These are phyloP conservation scores for Eulithis prunata DNA, from an alignment of 2,888 invertebrate genomes.

Conservation along the genomic window DNA sequence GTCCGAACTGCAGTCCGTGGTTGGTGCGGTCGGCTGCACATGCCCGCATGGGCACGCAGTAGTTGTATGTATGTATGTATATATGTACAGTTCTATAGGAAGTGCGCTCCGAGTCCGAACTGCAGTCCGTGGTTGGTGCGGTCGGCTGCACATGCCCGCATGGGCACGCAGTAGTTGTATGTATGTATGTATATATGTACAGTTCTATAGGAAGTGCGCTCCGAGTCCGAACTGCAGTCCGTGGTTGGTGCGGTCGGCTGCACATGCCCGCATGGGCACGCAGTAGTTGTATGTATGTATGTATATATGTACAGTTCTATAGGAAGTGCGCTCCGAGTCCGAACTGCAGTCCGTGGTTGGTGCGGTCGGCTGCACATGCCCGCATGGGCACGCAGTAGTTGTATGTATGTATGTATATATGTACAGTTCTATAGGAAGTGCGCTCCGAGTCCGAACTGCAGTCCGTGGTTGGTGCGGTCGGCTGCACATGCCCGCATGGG, in stretches of 20 bases:
- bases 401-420: not conserved
- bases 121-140: constrained; percentile 89
- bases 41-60: constrained; percentile 91
- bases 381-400: constrained; percentile 95
- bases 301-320: constrained; percentile 5
- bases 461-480: constrained; percentile 87
- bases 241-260: constrained; percentile 86
- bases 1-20: constrained; percentile 93
- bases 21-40: constrained; percentile 85
- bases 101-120: constrained; percentile 91
- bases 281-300: constrained; percentile 88
- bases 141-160: constrained; percentile 86
- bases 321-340: constrained; percentile 89
- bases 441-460: constrained; percentile 94
- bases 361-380: constrained; percentile 85
- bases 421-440: constrained; percentile 63
- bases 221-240: constrained; percentile 95
- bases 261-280: constrained; percentile 87
- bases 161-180: constrained; percentile 93
- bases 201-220: constrained; percentile 76
- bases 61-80: constrained; percentile 82
- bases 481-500: constrained; percentile 87
- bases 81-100: constrained; percentile 31
- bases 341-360: constrained; percentile 90
- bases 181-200: too few species aligned